phyloP scores from a whole-genome alignment of 2,797 vertebrate genomes.

The Sebastes steindachneri region DNA sequence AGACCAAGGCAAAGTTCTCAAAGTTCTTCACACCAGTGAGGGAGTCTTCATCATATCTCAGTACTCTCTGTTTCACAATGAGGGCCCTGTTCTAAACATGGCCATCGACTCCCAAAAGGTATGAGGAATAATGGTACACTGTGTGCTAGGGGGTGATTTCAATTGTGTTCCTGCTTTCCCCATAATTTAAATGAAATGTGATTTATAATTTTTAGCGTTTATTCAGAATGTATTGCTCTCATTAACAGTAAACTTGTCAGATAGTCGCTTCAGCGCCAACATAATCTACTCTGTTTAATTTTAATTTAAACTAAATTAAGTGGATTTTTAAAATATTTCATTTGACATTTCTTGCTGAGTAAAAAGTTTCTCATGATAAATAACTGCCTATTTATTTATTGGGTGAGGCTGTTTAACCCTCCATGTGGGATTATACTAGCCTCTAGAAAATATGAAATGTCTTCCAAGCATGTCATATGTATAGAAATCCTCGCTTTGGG shows the following conservation, averaged over 20 bases:
- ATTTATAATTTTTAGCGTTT: background rate
- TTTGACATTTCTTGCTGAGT: background rate
- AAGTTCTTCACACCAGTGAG: conserved; percentile 83
- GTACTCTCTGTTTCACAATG: conserved; percentile 84
- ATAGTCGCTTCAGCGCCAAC: background rate
- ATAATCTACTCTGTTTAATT: background rate
- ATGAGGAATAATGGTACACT: background rate
- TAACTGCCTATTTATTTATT: background rate
- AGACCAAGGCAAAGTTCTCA: conserved; percentile 88
- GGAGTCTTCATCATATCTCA: conserved; percentile 87
- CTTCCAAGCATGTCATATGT: background rate
- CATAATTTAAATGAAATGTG: background rate
- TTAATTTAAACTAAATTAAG: no score
- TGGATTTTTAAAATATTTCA: background rate
- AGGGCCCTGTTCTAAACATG: conserved; percentile 85
- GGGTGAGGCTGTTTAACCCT: background rate
- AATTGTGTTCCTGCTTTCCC: background rate
- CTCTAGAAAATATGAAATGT: background rate
- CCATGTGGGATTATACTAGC: background rate
- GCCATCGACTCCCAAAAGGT: conserved; percentile 85
- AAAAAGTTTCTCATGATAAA: background rate
- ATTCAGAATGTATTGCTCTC: background rate
- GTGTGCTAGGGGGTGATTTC: background rate
- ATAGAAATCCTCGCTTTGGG: background rate
- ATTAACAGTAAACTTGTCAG: background rate